Base-by-base conservation (phyloP, 1,140 invertebrate species). In the Leptopilina clavipes region DNA sequence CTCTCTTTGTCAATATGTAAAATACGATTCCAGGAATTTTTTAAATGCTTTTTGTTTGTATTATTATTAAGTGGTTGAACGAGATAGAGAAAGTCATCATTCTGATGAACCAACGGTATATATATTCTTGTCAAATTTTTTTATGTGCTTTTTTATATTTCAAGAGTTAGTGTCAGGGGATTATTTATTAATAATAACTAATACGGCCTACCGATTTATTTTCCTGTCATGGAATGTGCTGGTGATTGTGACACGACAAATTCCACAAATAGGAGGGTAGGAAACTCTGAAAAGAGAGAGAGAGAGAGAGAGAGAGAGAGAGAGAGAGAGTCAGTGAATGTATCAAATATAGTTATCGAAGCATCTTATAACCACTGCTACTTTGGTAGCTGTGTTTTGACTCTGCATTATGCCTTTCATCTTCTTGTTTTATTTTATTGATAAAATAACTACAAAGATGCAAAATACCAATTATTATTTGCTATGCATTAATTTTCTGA, bases 321-420 rank as follows among this genome's bases (percentile, higher is more conserved):
- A n/a, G n/a, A n/a, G n/a, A n/a, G n/a, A n/a, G n/a, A n/a, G n/a
- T n/a, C n/a, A n/a, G n/a, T n/a, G n/a, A n/a, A n/a, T n/a, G n/a
- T n/a, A 73, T 59, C 80, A 48, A 72, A n/a, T n/a, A 78, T 78
- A 81, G 76, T 71, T 48, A 11, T 17, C 72, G 74, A 80, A 82
- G 82, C 81, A 82, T 80, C 70, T 43, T 75, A 31, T 31, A 48
- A 78, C 54, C 54, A 48, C 17, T 44, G 81, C 78, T 83, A 80
- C 80, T 77, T 74, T 83, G 45, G 81, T 83, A 83, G 76, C 79
- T 83, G 43, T 83, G 79, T 83, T 83, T 83, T 83, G 82, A 83
- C 82, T 81, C 44, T 79, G 71, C 74, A 48, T 76, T 59, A 19
- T 59, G 22, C 18, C 37, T 40, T 12, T 0, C 11, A 43, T 11